Percentiles rank a stretch among this genome's conserved stretches.
These are phyloP conservation scores for Anadara kagoshimensis DNA, from an alignment of 1,140 invertebrate species.

Conservation along the genomic window DNA sequence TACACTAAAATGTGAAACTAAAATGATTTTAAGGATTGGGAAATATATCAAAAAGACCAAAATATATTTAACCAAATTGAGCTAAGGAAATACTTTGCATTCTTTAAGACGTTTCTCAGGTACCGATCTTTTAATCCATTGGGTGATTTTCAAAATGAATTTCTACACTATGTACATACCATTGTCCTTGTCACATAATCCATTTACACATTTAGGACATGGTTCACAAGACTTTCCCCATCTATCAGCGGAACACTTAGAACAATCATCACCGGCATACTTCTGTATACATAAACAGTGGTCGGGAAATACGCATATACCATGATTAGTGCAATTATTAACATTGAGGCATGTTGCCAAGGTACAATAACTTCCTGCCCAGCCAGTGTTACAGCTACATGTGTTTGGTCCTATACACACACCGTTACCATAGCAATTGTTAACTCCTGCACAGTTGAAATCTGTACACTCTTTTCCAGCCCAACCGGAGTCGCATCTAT, in stretches of 20 bases:
- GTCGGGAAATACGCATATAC: constrained; percentile 42
- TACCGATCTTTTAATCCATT: too few relatives aligned
- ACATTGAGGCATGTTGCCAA: constrained; percentile 26
- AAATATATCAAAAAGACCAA: too few relatives aligned
- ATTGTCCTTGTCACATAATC: constrained; percentile 14
- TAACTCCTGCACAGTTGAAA: constrained; percentile 32
- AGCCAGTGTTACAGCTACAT: constrained; percentile 34
- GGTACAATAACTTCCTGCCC: constrained; percentile 20
- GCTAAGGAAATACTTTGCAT: too few relatives aligned
- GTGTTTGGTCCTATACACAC: constrained; percentile 38
- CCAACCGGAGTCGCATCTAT: too few relatives aligned
- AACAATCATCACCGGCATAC: constrained; percentile 43
- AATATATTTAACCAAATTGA: too few relatives aligned
- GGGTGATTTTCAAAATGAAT: too few relatives aligned
- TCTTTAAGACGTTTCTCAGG: too few relatives aligned
- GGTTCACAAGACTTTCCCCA: constrained; percentile 45
- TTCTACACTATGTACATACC: constrained; percentile 22
- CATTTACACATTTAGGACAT: constrained; percentile 43
- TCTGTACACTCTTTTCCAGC: constrained; percentile 26
- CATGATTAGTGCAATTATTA: constrained; percentile 41
- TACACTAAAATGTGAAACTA: too few relatives aligned
- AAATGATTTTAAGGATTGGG: too few relatives aligned
- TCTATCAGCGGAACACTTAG: constrained; percentile 24
- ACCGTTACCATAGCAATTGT: constrained; percentile 34
- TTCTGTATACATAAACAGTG: constrained; percentile 32